These are phyloP conservation scores for Hydriomena furcata DNA, from an alignment of 2,888 invertebrate species.

Conservation along the genomic window DNA sequence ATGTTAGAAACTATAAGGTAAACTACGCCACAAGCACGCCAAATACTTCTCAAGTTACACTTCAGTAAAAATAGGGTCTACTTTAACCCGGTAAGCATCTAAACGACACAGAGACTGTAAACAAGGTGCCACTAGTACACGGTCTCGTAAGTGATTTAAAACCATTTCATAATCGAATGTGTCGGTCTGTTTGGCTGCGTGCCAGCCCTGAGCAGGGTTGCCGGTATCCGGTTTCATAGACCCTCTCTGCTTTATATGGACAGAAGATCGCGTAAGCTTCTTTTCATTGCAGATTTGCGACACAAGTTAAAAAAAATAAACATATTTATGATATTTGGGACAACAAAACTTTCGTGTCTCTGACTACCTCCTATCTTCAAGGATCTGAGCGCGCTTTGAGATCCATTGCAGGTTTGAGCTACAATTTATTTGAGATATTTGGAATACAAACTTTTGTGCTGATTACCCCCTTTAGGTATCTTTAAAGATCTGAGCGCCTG, in stretches of 20 bases:
- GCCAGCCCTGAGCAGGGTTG: constrained; percentile 43
- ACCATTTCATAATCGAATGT: constrained; percentile 66
- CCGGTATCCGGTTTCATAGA: constrained; percentile 13
- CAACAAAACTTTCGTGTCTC: too few relatives aligned
- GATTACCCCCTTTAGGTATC: too few relatives aligned
- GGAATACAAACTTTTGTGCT: too few relatives aligned
- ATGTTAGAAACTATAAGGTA: too few relatives aligned
- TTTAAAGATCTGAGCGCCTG: too few relatives aligned
- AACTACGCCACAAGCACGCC: neutral
- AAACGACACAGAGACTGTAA: constrained; percentile 53
- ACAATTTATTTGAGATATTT: too few relatives aligned
- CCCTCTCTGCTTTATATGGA: constrained; percentile 1
- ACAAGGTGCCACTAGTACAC: constrained; percentile 54
- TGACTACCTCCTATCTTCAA: too few relatives aligned
- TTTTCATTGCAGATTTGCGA: neutral
- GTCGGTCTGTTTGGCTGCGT: constrained; percentile 43
- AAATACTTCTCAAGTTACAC: constrained; percentile 12
- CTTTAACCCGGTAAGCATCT: constrained; percentile 39
- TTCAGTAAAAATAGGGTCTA: constrained; percentile 35
- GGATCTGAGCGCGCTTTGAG: too few relatives aligned
- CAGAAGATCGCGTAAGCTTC: constrained; percentile 1
- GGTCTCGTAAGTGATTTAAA: constrained; percentile 68
- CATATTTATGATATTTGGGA: too few relatives aligned
- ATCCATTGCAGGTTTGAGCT: too few relatives aligned
- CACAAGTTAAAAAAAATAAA: neutral